Evolutionary conservation across 1,140 invertebrate genomes (phyloP), one percentile per base, ranked within the genome.

Genomic region (Linepithema humile): DNA sequence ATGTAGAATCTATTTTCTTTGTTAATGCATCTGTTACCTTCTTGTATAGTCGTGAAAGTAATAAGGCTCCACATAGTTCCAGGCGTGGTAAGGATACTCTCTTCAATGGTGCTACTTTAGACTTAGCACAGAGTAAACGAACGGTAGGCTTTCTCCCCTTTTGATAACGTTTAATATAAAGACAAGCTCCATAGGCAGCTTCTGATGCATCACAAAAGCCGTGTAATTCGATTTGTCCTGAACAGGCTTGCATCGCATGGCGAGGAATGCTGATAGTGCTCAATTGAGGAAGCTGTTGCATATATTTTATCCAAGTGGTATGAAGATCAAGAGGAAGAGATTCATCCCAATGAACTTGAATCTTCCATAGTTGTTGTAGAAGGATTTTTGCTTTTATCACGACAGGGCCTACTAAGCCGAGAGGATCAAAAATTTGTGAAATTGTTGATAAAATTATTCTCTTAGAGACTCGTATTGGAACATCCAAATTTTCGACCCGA

Each of bases 131-230:
- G 0, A 43, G 32, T 0, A 67, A 15, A 7, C 29, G 40, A 0
- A 3, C 20, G 0, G 3, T 4, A 7, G 20, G 12, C 2, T 26
- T 0, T 45, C 40, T 20, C 1, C 0, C 3, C 0, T 20, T 3
- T 10, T 67, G 10, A 0, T 3, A 15, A 3, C 32, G 17, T 26
- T 15, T 3, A 1, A 74, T 12, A 59, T 74, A 74, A 6, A 74
- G 5, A n/a, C 70, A 74, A 0, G 57, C 72, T 0, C 55, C 57
- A 38, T 75, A 75, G 0, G 55, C 72, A 1, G 0, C 2, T 15
- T 75, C 40, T 0, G 10, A 48, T 0, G 72, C 72, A 10, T 75
- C 57, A 40, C 35, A 60, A 43, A 74, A 74, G 0, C 32, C 70
- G 17, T 57, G 53, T 4, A 75, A n/a, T 9, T 70, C 45, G 10